Percentiles rank a stretch among this genome's conserved stretches.
These are phyloP conservation scores for Laspeyria flexula DNA, from an alignment of 2,888 invertebrate species.

Conservation along the genomic window DNA sequence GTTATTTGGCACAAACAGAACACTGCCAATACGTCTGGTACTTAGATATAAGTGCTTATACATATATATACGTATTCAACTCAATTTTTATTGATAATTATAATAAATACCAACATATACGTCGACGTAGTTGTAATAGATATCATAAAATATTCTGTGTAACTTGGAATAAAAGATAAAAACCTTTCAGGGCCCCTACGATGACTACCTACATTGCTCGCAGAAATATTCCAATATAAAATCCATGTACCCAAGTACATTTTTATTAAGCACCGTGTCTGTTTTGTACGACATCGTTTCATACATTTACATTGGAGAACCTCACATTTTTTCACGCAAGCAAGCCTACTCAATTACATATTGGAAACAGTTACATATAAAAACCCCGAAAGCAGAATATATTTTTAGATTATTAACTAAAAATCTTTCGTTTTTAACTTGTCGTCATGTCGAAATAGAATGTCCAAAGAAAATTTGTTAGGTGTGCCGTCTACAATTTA, in stretches of 20 bases:
- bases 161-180: background rate
- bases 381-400: background rate
- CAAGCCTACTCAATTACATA: constrained; percentile 35
- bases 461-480: no score
- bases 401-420: no score
- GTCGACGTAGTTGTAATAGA: background rate
- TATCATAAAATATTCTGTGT: background rate
- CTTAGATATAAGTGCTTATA: no score
- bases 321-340: constrained; percentile 28
- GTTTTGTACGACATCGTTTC: constrained; percentile 25
- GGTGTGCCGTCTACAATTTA: no score
- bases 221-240: constrained; percentile 17
- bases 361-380: constrained; percentile 17
- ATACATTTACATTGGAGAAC: constrained; percentile 34
- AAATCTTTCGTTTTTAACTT: no score
- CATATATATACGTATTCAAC: no score
- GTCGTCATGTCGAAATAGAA: no score
- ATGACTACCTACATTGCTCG: background rate
- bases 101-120: no score
- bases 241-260: constrained; percentile 23
- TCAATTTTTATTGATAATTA: no score
- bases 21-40: no score
- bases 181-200: background rate
- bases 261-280: constrained; percentile 33
- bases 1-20: no score